Evolutionary conservation across 1,140 invertebrate genomes (phyloP), one percentile per base, ranked within the genome.

Genomic region (Battus philenor): DNA sequence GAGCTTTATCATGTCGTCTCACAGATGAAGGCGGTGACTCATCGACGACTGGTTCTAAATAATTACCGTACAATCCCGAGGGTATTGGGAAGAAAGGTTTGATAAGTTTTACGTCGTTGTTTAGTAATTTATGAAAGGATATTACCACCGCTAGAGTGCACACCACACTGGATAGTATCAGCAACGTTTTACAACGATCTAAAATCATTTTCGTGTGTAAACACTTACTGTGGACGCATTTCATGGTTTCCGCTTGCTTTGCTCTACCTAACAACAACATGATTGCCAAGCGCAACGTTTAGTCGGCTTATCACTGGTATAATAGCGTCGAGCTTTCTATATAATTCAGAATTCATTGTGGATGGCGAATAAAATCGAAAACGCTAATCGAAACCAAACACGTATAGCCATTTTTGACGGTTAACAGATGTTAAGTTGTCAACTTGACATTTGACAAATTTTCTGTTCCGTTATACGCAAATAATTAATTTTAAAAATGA

Each of bases 51-150:
- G 68, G 51, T 15, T 78, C 75, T 18, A 85, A 54, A 45, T 80
- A 72, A 39, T 69, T 81, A 8, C 81, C 78, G 34, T 82, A 73
- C 13, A 82, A 60, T 6, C 75, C 81, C 53, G 68, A 65, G 48
- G 81, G 81, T 58, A 85, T 69, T 0, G 81, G 81, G 1, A 72
- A 68, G 47, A 85, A 85, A n/a, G 81, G 81, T 30, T 78, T 79
- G 1, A 68, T 51, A 17, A 72, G 56, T 56, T 67, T 77, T 17
- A 70, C 68, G 32, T 85, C 77, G 44, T 78, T 69, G 47, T 47
- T 76, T 8, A 85, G 44, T 36, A 85, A 57, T 41, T 70, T 81
- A 39, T 81, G 75, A 34, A 85, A 52, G 3, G 78, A 76, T 53
- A 81, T 70, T 12, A 85, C 59, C 32, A 76, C 66, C 29, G 77